A percentile compares a stretch with the other conserved stretches of the same genome.
phyloP scores from a whole-genome alignment of 2,797 vertebrate genomes.

The Coregonus suidteri region DNA sequence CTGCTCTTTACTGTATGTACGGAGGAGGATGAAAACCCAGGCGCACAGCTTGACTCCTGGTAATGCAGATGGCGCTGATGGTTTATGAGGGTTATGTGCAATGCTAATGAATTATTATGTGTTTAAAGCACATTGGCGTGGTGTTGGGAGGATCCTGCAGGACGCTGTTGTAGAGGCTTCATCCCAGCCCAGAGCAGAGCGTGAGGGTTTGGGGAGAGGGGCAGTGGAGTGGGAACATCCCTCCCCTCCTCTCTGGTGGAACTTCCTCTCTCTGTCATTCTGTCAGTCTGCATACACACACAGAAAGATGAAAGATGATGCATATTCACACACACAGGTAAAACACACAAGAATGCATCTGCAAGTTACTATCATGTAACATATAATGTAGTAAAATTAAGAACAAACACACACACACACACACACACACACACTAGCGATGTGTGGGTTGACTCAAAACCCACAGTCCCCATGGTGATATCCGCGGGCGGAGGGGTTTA shows the following conservation, averaged over 20 bases:
- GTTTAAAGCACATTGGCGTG: slow-evolving; percentile 65
- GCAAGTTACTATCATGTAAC: too few species aligned
- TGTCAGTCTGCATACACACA: too few species aligned
- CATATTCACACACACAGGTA: too few species aligned
- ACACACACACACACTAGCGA: too few species aligned
- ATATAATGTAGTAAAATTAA: too few species aligned
- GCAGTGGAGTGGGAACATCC: slow-evolving; percentile 57
- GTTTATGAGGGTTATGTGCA: slow-evolving; percentile 61
- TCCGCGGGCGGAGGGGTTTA: too few species aligned
- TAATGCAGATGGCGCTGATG: slow-evolving; percentile 75
- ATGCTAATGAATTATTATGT: slow-evolving; percentile 77
- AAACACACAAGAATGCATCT: too few species aligned
- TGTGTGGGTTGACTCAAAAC: too few species aligned
- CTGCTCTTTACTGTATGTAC: slow-evolving; percentile 62
- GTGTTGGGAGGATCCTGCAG: slow-evolving; percentile 56
- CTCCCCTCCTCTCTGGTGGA: slow-evolving; percentile 34
- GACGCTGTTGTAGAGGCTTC: background rate
- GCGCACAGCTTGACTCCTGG: slow-evolving; percentile 68
- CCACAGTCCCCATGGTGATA: too few species aligned
- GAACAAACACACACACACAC: too few species aligned
- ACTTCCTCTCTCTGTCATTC: background rate
- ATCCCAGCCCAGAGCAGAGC: background rate
- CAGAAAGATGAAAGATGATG: too few species aligned
- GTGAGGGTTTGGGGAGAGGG: slow-evolving; percentile 39
- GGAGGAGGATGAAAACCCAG: slow-evolving; percentile 62